These are phyloP conservation scores for Hirtodrosophila confusa DNA, from an alignment of 2,888 invertebrate species.

Conservation along the genomic window DNA sequence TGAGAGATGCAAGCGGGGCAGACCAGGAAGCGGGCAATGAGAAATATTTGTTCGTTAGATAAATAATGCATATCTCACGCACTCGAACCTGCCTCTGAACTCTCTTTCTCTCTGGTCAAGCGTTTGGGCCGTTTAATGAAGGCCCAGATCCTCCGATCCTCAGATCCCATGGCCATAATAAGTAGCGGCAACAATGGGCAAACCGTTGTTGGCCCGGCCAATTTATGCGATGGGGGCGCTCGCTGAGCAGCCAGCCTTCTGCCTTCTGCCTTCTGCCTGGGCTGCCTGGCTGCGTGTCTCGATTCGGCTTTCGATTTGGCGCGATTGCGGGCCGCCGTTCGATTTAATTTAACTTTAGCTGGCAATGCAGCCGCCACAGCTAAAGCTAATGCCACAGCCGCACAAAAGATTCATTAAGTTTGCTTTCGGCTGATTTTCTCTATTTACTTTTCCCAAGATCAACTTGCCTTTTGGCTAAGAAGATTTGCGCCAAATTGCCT, in stretches of 20 bases:
- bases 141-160: constrained; percentile 52
- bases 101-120: constrained; percentile 14
- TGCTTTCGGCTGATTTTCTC: constrained; percentile 47
- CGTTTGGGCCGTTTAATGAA: constrained; percentile 61
- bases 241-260: constrained; percentile 17
- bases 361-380: constrained; percentile 30
- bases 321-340: constrained; percentile 59
- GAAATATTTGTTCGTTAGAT: constrained; percentile 72
- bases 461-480: constrained; percentile 48
- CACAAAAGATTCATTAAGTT: constrained; percentile 72
- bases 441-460: constrained; percentile 77
- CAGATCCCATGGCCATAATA: constrained; percentile 65
- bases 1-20: constrained; percentile 7
- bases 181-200: constrained; percentile 52
- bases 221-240: no score
- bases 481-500: constrained; percentile 72
- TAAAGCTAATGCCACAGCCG: background rate
- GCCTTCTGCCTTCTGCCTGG: background rate
- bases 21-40: constrained; percentile 68
- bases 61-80: constrained; percentile 84
- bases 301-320: constrained; percentile 61
- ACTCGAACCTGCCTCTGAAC: constrained; percentile 62
- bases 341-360: constrained; percentile 71
- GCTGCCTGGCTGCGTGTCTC: constrained; percentile 46
- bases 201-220: constrained; percentile 43